Conservation (phyloP, 2,113 vertebrate species). For the Cyphomyrus discorhynchus region DNA sequence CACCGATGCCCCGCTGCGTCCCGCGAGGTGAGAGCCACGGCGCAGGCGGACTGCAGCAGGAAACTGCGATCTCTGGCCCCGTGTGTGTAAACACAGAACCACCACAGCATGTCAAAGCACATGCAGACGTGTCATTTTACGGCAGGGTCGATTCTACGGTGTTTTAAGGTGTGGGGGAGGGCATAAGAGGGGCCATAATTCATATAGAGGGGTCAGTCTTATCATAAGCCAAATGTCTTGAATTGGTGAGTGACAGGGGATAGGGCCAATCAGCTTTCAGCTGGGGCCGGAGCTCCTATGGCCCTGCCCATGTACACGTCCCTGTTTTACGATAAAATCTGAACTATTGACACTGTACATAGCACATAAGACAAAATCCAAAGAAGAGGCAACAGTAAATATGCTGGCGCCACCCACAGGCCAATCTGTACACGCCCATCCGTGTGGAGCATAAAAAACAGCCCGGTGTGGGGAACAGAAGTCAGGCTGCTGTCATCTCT, state of each 20-base stretch:
- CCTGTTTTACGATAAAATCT: background rate
- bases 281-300: background rate
- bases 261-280: background rate
- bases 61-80: background rate
- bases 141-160: background rate
- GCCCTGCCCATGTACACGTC: background rate
- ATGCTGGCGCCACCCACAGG: no score
- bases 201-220: background rate
- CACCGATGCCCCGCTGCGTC: slow-evolving; percentile 30
- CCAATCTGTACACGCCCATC: background rate
- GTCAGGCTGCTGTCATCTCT: slow-evolving; percentile 75
- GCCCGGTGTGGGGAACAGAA: slow-evolving; percentile 29
- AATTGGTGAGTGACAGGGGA: background rate
- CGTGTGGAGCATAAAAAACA: background rate
- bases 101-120: background rate
- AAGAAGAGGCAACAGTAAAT: background rate
- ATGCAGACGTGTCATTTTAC: background rate
- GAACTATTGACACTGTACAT: background rate
- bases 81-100: background rate
- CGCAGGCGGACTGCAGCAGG: background rate
- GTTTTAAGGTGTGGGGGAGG: background rate
- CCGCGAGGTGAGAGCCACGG: slow-evolving; percentile 23
- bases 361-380: background rate
- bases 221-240: background rate
- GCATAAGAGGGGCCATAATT: background rate